phyloP scores from a whole-genome alignment of 1,140 invertebrate species.

The Eupristina koningsbergeri region DNA sequence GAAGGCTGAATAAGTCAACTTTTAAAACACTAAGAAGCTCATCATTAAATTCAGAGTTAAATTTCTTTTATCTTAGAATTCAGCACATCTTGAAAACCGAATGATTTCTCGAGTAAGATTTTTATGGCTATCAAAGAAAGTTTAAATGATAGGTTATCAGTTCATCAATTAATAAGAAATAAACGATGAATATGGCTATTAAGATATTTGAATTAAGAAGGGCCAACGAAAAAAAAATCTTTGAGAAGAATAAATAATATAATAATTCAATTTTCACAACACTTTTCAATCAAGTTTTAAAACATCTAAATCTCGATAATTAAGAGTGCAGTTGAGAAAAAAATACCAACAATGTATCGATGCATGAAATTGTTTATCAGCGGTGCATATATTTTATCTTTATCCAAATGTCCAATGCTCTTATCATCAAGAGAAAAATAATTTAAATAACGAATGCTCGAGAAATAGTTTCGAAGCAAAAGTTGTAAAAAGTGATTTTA shows the following conservation, averaged over 20 bases:
- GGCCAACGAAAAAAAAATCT: not conserved
- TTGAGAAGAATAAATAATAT: not conserved
- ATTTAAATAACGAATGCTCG: not conserved
- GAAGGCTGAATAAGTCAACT: too few relatives aligned
- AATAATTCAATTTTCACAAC: not conserved
- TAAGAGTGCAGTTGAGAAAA: not conserved
- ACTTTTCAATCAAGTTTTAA: not conserved
- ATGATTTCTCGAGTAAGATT: not conserved
- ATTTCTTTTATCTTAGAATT: not conserved
- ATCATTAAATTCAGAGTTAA: too few relatives aligned
- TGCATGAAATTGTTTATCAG: slow-evolving; percentile 4
- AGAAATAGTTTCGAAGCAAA: not conserved
- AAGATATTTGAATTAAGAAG: not conserved
- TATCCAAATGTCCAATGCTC: not conserved
- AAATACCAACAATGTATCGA: not conserved
- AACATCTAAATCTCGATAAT: not conserved
- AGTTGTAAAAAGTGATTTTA: not conserved
- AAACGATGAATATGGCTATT: not conserved
- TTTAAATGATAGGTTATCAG: not conserved
- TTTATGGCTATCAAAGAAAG: not conserved
- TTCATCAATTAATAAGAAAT: not conserved
- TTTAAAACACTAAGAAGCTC: not conserved
- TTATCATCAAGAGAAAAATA: not conserved
- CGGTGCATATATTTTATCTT: not conserved
- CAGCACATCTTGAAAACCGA: not conserved